A percentile compares a stretch with the other conserved stretches of the same genome.
These are phyloP conservation scores for Acromyrmex charruanus DNA, from an alignment of 1,140 invertebrate species.

Conservation along the genomic window DNA sequence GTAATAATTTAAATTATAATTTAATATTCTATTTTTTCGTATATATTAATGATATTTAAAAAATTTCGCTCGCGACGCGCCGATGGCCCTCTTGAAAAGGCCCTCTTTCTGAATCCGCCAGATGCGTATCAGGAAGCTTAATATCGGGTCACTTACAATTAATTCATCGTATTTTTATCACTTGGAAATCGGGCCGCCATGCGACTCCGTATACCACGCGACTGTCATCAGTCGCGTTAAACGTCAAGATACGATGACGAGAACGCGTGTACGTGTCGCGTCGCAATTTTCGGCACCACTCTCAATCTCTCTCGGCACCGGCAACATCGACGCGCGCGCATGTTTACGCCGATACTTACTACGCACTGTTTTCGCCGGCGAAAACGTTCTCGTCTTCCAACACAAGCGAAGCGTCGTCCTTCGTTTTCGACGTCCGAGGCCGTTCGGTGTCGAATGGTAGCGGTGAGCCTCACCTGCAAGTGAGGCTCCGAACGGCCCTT, in stretches of 20 bases:
- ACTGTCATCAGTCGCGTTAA: slow-evolving; percentile 8
- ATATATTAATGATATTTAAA: too few species aligned
- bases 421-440: neutral
- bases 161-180: neutral
- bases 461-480: slow-evolving; percentile 8
- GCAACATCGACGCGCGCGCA: slow-evolving; percentile 14
- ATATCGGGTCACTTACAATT: neutral
- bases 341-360: slow-evolving; percentile 49
- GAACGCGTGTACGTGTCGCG: neutral
- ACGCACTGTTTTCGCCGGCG: slow-evolving; percentile 13
- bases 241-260: slow-evolving; percentile 29
- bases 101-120: too few species aligned
- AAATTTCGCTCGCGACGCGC: too few species aligned
- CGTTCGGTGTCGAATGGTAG: neutral
- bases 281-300: slow-evolving; percentile 20
- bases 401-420: neutral
- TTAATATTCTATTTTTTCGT: too few species aligned
- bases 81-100: too few species aligned
- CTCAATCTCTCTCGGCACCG: slow-evolving; percentile 23
- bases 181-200: neutral
- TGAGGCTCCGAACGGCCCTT: slow-evolving; percentile 11
- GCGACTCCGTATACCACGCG: neutral
- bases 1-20: too few species aligned
- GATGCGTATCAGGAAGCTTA: neutral
- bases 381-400: neutral